Evolutionary conservation across 2,797 vertebrate genomes (phyloP).

Genomic region (Macropodus opercularis): DNA sequence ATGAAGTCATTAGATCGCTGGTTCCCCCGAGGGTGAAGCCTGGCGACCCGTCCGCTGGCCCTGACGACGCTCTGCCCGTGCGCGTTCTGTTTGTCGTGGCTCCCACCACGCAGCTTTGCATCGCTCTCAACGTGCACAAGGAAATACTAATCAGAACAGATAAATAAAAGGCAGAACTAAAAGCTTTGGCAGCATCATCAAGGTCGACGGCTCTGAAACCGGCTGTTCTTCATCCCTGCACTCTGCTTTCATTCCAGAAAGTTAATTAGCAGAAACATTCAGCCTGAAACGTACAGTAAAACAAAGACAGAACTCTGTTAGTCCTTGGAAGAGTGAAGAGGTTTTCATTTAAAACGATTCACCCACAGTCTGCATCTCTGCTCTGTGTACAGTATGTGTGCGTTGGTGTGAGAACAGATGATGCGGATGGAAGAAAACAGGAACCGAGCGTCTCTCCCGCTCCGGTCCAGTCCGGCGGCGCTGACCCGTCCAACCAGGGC

Average conservation of each 20-base stretch:
- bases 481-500: no score
- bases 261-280: slow-evolving; percentile 35
- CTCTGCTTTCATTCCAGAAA: slow-evolving; percentile 34
- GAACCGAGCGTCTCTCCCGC: no score
- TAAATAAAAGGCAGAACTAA: slow-evolving; percentile 19
- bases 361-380: background rate
- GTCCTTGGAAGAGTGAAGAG: slow-evolving; percentile 30
- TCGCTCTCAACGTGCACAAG: background rate
- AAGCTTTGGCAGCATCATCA: slow-evolving; percentile 15
- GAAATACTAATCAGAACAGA: background rate
- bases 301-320: slow-evolving; percentile 19
- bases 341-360: slow-evolving; percentile 18
- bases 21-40: no score
- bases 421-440: no score
- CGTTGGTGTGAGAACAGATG: no score
- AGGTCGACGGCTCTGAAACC: slow-evolving; percentile 27
- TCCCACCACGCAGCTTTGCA: background rate
- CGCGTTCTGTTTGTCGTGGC: no score
- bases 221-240: slow-evolving; percentile 16
- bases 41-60: no score
- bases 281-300: slow-evolving; percentile 1
- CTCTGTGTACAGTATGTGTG: no score
- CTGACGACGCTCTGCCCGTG: no score
- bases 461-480: no score
- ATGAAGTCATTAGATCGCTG: no score